These are phyloP conservation scores for Thecophora atra DNA, from an alignment of 2,888 invertebrate species.

Conservation along the genomic window DNA sequence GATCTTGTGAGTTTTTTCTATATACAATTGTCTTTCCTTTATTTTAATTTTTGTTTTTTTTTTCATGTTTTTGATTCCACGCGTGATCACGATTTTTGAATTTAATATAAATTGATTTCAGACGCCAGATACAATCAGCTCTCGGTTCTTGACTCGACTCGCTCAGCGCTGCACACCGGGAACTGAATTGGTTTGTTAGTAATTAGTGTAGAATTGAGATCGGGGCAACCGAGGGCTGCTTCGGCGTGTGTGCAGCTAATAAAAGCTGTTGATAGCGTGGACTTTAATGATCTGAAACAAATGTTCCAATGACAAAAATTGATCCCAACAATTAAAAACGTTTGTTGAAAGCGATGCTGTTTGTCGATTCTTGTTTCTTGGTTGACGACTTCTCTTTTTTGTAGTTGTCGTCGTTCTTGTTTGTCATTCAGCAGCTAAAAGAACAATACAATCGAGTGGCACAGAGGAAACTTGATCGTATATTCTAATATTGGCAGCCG, in stretches of 20 bases:
- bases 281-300: not conserved
- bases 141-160: not conserved
- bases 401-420: not conserved
- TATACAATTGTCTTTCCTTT: not conserved
- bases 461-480: not conserved
- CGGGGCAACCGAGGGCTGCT: not conserved
- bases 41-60: not conserved
- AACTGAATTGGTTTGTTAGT: constrained; percentile 13
- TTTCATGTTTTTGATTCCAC: not conserved
- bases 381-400: not conserved
- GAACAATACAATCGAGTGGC: not conserved
- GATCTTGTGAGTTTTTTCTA: not conserved
- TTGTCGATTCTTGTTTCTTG: not conserved
- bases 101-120: constrained; percentile 13
- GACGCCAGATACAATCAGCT: constrained; percentile 3
- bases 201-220: constrained; percentile 9
- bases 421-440: not conserved
- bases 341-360: not conserved
- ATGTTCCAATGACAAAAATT: not conserved
- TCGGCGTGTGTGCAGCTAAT: not conserved
- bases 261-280: not conserved
- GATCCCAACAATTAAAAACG: constrained; percentile 15
- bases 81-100: constrained; percentile 17
- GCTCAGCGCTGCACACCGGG: not conserved
- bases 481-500: not conserved